A percentile compares a stretch with the other conserved stretches of the same genome.
Conservation (phyloP, 2,113 vertebrate species). For the Acrocephalus arundinaceus region DNA sequence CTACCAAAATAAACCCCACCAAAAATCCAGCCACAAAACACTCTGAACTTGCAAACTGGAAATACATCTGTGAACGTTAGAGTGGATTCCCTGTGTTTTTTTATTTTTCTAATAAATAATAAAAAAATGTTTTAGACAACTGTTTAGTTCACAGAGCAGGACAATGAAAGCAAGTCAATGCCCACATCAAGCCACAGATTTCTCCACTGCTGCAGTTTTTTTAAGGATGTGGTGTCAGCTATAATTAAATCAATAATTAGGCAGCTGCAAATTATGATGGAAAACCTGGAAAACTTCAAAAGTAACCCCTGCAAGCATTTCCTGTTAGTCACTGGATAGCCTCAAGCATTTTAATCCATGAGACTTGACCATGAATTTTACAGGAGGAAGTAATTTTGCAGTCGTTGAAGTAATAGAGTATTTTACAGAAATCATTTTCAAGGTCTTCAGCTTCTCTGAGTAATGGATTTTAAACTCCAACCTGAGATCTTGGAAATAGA, state of each 20-base stretch:
- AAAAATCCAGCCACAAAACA: background rate
- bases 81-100: background rate
- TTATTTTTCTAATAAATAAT: background rate
- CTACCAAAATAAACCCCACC: accelerated
- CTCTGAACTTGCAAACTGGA: background rate
- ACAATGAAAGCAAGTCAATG: background rate
- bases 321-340: background rate
- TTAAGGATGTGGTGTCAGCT: background rate
- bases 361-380: background rate
- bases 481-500: background rate
- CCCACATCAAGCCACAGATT: background rate
- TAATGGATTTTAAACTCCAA: background rate
- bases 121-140: background rate
- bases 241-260: background rate
- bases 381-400: background rate
- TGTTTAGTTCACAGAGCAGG: background rate
- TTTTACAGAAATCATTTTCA: background rate
- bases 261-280: background rate
- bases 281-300: background rate
- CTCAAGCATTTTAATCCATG: background rate
- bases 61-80: background rate
- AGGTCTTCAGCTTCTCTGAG: background rate
- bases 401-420: background rate
- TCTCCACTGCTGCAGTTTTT: background rate
- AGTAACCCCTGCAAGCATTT: background rate